These are phyloP conservation scores for Pseudonaja textilis DNA, from an alignment of 2,113 vertebrate species.

Conservation along the genomic window DNA sequence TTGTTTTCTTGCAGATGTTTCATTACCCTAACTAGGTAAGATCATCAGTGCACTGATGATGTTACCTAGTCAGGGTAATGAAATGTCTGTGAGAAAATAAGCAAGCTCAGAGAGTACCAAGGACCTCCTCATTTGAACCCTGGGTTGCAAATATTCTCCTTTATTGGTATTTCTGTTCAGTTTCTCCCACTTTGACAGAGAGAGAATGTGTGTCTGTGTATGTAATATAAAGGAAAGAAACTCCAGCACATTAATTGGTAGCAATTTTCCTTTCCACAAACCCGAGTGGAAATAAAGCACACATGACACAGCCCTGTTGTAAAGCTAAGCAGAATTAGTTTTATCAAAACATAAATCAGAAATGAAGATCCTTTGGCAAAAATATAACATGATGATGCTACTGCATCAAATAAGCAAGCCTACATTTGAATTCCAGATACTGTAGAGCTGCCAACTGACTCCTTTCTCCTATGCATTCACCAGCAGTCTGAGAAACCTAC, in stretches of 20 bases:
- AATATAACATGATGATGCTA: neutral
- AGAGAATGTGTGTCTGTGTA: neutral
- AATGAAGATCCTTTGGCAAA: neutral
- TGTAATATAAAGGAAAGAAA: constrained; percentile 3
- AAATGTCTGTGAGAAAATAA: no score
- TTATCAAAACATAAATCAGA: neutral
- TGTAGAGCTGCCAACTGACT: neutral
- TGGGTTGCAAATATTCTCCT: no score
- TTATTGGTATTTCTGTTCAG: neutral
- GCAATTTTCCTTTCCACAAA: neutral
- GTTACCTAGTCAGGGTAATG: no score
- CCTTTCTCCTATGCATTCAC: neutral
- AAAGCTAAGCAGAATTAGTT: constrained; percentile 16
- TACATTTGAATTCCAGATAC: neutral
- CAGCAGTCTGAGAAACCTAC: neutral
- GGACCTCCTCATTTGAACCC: no score
- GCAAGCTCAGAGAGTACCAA: no score
- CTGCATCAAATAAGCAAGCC: neutral
- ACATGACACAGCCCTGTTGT: neutral
- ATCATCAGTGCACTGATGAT: no score
- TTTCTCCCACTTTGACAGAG: neutral
- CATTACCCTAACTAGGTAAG: no score
- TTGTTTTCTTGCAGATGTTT: no score
- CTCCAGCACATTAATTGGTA: neutral
- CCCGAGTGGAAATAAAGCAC: neutral